Percentiles rank a stretch among this genome's conserved stretches.
Evolutionary conservation across 2,113 vertebrate genomes (phyloP).

Genomic region (Cisticola juncidis): DNA sequence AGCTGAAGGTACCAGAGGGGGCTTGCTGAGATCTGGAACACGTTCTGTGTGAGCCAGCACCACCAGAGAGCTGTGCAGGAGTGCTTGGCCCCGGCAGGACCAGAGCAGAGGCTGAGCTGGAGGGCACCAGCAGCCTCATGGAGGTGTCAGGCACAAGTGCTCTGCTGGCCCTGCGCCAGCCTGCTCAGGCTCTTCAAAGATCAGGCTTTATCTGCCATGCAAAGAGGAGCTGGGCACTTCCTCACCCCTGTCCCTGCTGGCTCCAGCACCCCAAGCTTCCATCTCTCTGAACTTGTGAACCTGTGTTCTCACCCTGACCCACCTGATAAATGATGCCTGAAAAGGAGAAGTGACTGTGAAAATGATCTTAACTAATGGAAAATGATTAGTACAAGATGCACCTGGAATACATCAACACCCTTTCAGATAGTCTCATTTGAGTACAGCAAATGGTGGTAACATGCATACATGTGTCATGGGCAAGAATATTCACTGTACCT

Average conservation of each 20-base stretch:
- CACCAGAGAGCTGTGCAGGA: background rate
- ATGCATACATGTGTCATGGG: background rate
- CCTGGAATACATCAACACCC: background rate
- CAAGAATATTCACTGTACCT: conserved; percentile 75
- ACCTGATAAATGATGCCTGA: background rate
- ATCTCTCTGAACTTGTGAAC: background rate
- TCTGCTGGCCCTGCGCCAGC: background rate
- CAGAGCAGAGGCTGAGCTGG: background rate
- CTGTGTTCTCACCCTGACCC: background rate
- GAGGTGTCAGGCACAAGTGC: background rate
- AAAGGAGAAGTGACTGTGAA: background rate
- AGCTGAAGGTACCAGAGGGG: background rate
- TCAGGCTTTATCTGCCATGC: background rate
- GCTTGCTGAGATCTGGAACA: background rate
- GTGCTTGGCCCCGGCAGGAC: background rate
- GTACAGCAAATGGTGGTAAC: background rate
- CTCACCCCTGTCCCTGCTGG: background rate
- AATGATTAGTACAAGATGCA: background rate
- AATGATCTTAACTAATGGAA: background rate
- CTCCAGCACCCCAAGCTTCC: background rate
- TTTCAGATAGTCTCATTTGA: background rate
- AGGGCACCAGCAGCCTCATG: background rate
- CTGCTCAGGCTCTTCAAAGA: background rate
- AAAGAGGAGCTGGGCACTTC: background rate
- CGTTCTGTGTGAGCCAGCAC: background rate